Evolutionary conservation across 2,113 vertebrate species (phyloP).

Genomic region (Puntigrus tetrazona): DNA sequence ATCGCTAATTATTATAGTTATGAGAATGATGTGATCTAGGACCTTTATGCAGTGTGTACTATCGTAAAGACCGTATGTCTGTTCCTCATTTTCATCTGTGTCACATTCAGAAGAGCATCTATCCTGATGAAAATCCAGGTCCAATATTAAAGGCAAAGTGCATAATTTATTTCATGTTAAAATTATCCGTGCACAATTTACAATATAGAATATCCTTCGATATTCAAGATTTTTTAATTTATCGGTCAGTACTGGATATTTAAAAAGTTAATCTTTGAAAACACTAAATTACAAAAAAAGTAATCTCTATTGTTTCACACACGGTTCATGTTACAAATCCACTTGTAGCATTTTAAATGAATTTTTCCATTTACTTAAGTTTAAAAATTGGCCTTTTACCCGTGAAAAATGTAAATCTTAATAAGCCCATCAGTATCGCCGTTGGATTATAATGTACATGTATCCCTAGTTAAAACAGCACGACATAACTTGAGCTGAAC

Average conservation of each 20-base stretch:
- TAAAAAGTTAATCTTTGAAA: background rate
- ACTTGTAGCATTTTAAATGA: background rate
- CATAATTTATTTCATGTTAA: too few species aligned
- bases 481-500: background rate
- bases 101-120: too few species aligned
- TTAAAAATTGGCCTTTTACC: background rate
- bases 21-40: too few species aligned
- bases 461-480: background rate
- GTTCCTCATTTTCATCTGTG: too few species aligned
- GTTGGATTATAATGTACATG: background rate
- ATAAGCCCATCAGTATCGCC: background rate
- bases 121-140: too few species aligned
- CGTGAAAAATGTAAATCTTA: background rate
- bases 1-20: too few species aligned
- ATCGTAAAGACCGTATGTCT: too few species aligned
- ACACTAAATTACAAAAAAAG: background rate
- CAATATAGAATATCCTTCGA: background rate
- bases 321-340: too few species aligned
- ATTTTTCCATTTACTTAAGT: too few species aligned
- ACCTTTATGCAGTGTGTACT: too few species aligned
- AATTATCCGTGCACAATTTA: background rate
- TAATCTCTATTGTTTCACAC: too few species aligned
- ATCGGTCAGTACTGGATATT: background rate
- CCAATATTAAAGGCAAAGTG: too few species aligned
- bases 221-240: background rate